Percentiles rank a stretch among this genome's conserved stretches.
These are phyloP conservation scores for Pagrus major DNA, from an alignment of 2,113 vertebrate genomes.

Conservation along the genomic window DNA sequence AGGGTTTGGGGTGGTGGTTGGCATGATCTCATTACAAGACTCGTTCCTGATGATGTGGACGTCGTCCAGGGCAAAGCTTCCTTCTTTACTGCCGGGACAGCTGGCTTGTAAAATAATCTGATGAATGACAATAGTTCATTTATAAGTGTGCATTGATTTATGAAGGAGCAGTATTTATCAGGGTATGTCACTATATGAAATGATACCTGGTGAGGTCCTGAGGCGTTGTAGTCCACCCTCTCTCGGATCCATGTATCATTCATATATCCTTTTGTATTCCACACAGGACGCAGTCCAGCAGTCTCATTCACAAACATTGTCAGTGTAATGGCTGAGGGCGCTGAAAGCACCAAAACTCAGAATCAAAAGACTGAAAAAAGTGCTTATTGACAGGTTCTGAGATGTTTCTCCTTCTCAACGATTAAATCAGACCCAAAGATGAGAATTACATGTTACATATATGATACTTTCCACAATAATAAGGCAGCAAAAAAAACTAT, in stretches of 20 bases:
- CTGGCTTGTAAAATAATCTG: slow-evolving; percentile 81
- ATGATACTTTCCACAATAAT: no score
- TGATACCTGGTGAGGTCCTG: slow-evolving; percentile 76
- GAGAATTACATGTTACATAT: no score
- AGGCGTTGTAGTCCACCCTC: slow-evolving; percentile 78
- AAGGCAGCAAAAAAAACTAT: no score
- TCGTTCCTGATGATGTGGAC: slow-evolving; percentile 69
- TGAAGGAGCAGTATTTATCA: not conserved
- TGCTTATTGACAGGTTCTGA: not conserved
- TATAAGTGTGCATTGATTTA: not conserved
- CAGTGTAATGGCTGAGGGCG: slow-evolving; percentile 34
- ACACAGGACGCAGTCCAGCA: slow-evolving; percentile 62
- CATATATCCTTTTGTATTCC: slow-evolving; percentile 56
- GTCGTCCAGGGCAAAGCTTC: slow-evolving; percentile 80
- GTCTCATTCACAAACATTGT: slow-evolving; percentile 78
- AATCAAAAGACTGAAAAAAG: not conserved
- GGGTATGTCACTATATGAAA: not conserved
- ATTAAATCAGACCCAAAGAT: not conserved
- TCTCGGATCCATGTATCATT: slow-evolving; percentile 69
- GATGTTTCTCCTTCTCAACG: not conserved
- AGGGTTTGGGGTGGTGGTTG: slow-evolving; percentile 72
- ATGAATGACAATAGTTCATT: not conserved
- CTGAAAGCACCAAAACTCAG: slow-evolving; percentile 40
- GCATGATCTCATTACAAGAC: slow-evolving; percentile 61
- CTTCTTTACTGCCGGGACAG: fast-evolving